phyloP scores from a whole-genome alignment of 2,888 invertebrate genomes.

The Zele albiditarsus region DNA sequence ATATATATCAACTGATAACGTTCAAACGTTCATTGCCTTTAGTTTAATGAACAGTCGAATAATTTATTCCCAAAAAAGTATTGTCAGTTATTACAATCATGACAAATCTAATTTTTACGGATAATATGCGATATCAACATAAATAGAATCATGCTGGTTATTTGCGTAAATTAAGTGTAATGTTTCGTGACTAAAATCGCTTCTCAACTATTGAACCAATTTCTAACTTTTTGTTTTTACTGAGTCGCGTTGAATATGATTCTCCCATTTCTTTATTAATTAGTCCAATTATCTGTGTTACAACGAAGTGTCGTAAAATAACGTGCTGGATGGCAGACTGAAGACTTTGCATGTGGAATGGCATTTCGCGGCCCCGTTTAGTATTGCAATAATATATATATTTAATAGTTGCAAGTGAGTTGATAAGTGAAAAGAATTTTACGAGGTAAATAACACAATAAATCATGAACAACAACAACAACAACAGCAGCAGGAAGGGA shows the following conservation, averaged over 20 bases:
- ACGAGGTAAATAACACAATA: not conserved
- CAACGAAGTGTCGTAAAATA: conserved; percentile 19
- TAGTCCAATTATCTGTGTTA: conserved; percentile 6
- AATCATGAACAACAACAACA: conserved; percentile 10
- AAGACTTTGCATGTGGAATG: conserved; percentile 59
- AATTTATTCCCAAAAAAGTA: no score
- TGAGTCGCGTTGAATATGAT: not conserved
- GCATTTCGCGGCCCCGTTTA: conserved; percentile 36
- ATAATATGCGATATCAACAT: no score
- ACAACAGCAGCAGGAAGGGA: not conserved
- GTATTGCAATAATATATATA: conserved; percentile 3
- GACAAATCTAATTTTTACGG: not conserved
- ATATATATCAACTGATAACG: not conserved
- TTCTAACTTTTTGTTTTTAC: not conserved
- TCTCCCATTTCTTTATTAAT: not conserved
- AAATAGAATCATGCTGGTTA: no score
- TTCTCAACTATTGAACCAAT: not conserved
- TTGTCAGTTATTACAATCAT: not conserved
- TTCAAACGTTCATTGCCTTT: not conserved
- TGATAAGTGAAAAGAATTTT: conserved; percentile 10
- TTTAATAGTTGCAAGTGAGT: not conserved
- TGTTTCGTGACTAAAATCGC: conserved; percentile 43
- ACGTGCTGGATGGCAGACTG: conserved; percentile 35
- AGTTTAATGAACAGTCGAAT: not conserved
- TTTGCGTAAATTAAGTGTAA: conserved; percentile 4